Evolutionary conservation across 2,888 invertebrate species (phyloP).

Genomic region (Drosophila algonquin): DNA sequence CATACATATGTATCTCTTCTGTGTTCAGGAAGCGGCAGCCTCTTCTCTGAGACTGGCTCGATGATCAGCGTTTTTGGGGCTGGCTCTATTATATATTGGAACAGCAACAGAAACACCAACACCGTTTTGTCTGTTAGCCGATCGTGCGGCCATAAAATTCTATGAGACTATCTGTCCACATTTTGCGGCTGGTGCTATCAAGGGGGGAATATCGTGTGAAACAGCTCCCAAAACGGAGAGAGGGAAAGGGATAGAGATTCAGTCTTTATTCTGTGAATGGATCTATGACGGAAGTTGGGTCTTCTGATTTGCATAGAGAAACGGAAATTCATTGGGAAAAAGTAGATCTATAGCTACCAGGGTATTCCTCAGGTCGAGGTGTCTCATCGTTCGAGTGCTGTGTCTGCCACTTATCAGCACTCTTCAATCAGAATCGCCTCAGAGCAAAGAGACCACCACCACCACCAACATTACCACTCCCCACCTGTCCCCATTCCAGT

Average conservation of each 20-base stretch:
- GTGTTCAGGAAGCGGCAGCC: constrained; percentile 49
- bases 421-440: constrained; percentile 57
- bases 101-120: constrained; percentile 34
- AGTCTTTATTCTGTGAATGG: constrained; percentile 42
- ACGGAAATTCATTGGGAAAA: constrained; percentile 7
- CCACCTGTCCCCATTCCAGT: constrained; percentile 41
- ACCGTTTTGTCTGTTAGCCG: constrained; percentile 65
- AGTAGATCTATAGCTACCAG: neutral
- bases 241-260: constrained; percentile 16
- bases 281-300: constrained; percentile 58
- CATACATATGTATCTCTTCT: constrained; percentile 4
- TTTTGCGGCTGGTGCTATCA: constrained; percentile 59
- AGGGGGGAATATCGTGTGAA: constrained; percentile 74
- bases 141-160: constrained; percentile 79
- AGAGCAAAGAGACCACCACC: constrained; percentile 20
- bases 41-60: constrained; percentile 5
- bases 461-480: constrained; percentile 26
- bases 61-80: constrained; percentile 7
- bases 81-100: constrained; percentile 56
- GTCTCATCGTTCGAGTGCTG: neutral
- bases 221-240: constrained; percentile 46
- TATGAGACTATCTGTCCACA: constrained; percentile 55
- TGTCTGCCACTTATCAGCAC: constrained; percentile 55
- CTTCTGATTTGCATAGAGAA: constrained; percentile 64
- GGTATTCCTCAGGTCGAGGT: constrained; percentile 31